Evolutionary conservation across 1,140 invertebrate species (phyloP), one percentile per base, ranked within the genome.

Genomic region (Drosophila novamexicana): DNA sequence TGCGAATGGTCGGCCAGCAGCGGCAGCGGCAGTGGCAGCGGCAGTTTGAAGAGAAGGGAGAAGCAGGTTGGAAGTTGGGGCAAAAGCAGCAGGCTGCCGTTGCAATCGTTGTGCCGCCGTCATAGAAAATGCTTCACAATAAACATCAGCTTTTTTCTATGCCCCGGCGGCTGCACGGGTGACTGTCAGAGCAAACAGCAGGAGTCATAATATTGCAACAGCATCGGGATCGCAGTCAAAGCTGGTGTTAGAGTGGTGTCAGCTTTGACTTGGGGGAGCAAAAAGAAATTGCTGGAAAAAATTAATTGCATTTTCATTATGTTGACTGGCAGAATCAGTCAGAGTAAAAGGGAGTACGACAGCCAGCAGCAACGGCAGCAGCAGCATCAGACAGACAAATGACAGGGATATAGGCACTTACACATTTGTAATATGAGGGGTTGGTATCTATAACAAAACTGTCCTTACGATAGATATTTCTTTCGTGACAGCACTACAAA

Each of bases 271-370:
- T 63, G 57, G 81, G 62, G 40, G 61, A 68, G 59, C 77, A 49
- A 58, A 77, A 91, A 85, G 78, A 91, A 91, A 91, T 88, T 79
- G 84, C 79, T 89, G 84, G 89, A 91, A 91, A 88, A 91, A 91
- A 91, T 91, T 91, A 91, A 91, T 91, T 91, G 90, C 90, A 91
- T 91, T 91, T 91, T 91, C 90, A 91, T 91, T 91, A 91, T 91
- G 90, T 90, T 89, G 90, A 85, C 86, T 81, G 81, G 71, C 74
- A 71, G 73, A 70, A 72, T 71, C 72, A 77, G 79, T 68, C 71
- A 71, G 69, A 79, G 56, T 64, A 14, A 49, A 29, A 53, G 40
- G 36, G 36, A 45, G 40, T 58, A 29, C 44, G n/a, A 53, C 52
- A 69, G 71, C 37, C 44, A 66, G 52, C 22, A n/a, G 16, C 39